A percentile compares a stretch with the other conserved stretches of the same genome.
phyloP scores from a whole-genome alignment of 2,113 vertebrate species.

The Xenotilapia leptura region DNA sequence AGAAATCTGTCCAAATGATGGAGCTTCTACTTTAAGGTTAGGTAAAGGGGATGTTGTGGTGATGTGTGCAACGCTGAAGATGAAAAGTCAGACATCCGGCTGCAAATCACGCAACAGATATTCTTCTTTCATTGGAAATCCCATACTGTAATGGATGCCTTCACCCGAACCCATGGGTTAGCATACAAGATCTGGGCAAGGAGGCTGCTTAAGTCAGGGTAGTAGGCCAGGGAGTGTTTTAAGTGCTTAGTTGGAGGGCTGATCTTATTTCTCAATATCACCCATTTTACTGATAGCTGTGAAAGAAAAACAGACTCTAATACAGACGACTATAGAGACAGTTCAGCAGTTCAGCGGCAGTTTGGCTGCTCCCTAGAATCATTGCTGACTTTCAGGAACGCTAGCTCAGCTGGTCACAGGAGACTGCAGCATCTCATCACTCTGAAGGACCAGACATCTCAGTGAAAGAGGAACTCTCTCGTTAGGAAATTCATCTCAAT shows the following conservation, averaged over 20 bases:
- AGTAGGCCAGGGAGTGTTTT: not conserved
- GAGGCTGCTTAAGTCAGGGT: not conserved
- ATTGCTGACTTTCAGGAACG: conserved; percentile 27
- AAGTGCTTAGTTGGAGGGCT: not conserved
- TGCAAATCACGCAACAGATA: not conserved
- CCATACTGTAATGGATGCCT: not conserved
- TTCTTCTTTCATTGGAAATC: not conserved
- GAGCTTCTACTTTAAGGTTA: not conserved
- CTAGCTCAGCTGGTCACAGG: conserved; percentile 12
- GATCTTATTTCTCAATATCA: not conserved
- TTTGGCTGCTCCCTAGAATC: conserved; percentile 37
- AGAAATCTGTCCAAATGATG: not conserved
- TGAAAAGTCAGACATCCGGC: not conserved
- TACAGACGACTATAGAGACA: not conserved
- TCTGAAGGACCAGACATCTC: not conserved
- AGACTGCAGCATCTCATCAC: conserved; percentile 35
- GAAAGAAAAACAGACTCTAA: not conserved
- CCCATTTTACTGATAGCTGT: not conserved
- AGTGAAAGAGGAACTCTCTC: conserved; percentile 28
- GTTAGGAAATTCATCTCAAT: conserved; percentile 41
- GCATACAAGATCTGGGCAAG: not conserved
- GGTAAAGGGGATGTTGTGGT: not conserved
- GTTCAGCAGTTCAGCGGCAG: conserved; percentile 28
- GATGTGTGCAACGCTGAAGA: not conserved
- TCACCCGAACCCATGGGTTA: not conserved